phyloP scores from a whole-genome alignment of 1,140 invertebrate genomes.

The Drosophila fuyamai region DNA sequence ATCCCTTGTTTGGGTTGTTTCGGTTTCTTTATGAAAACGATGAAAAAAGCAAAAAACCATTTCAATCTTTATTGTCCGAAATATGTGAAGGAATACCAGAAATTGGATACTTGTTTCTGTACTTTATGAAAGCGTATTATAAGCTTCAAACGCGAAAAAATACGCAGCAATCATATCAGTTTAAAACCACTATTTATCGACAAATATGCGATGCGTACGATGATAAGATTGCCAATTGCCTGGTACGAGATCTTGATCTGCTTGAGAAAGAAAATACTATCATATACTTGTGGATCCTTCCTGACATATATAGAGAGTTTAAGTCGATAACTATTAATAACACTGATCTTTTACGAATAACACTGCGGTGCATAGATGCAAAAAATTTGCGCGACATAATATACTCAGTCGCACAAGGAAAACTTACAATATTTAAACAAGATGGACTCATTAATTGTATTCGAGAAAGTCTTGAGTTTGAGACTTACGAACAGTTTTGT shows the following conservation, averaged over 20 bases:
- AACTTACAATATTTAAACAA: constrained; percentile 91
- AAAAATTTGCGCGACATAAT: constrained; percentile 95
- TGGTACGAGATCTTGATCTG: constrained; percentile 88
- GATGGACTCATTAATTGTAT: constrained; percentile 90
- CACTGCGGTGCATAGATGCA: constrained; percentile 95
- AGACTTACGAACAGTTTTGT: constrained; percentile 98
- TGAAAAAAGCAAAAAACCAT: constrained; percentile 90
- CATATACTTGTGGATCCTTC: constrained; percentile 95
- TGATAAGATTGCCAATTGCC: constrained; percentile 87
- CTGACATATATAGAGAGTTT: constrained; percentile 96
- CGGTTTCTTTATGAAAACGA: constrained; percentile 90
- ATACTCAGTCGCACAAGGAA: constrained; percentile 95
- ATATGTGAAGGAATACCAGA: constrained; percentile 86
- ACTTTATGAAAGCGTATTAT: constrained; percentile 93
- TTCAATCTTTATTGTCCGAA: constrained; percentile 91
- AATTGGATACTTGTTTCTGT: constrained; percentile 94
- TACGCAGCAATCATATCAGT: constrained; percentile 88
- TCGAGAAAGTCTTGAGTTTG: constrained; percentile 95
- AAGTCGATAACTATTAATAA: constrained; percentile 94
- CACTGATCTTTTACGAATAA: constrained; percentile 92
- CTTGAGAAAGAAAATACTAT: constrained; percentile 95
- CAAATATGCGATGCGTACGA: constrained; percentile 93
- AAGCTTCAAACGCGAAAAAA: constrained; percentile 84
- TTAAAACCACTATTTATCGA: constrained; percentile 93
- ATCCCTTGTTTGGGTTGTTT: constrained; percentile 93